Conservation (phyloP, 2,797 vertebrate genomes). For the Muscicapa comitata region DNA sequence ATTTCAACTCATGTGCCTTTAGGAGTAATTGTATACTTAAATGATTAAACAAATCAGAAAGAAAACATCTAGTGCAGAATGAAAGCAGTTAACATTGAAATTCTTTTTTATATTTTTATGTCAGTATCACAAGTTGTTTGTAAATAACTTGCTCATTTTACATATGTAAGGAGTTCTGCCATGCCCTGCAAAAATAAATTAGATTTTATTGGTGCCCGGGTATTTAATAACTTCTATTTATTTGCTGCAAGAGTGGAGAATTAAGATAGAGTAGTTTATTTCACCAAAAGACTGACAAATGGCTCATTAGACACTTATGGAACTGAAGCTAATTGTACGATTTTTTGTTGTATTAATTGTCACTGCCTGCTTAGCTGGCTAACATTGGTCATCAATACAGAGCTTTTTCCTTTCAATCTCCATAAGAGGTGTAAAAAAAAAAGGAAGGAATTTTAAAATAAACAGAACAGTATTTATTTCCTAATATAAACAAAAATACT, state of each 20-base stretch:
- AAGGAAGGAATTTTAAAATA: slow-evolving; percentile 1
- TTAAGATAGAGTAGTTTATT: slow-evolving; percentile 79
- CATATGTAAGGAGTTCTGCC: slow-evolving; percentile 72
- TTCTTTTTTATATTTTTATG: slow-evolving; percentile 69
- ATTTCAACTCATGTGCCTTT: slow-evolving; percentile 71
- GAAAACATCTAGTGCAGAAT: slow-evolving; percentile 61
- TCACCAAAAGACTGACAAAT: slow-evolving; percentile 79
- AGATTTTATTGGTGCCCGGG: slow-evolving; percentile 75
- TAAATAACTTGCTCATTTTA: slow-evolving; percentile 76
- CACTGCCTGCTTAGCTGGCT: slow-evolving; percentile 65
- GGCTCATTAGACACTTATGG: slow-evolving; percentile 78
- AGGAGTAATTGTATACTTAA: slow-evolving; percentile 76
- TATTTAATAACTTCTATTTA: slow-evolving; percentile 80
- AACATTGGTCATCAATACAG: slow-evolving; percentile 59
- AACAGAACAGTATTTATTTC: slow-evolving; percentile 52
- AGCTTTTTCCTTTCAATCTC: not conserved
- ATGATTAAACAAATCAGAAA: slow-evolving; percentile 77
- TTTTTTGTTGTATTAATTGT: slow-evolving; percentile 74
- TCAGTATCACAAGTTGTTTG: slow-evolving; percentile 74
- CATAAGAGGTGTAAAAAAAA: not conserved
- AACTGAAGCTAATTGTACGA: slow-evolving; percentile 74
- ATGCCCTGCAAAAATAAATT: slow-evolving; percentile 77
- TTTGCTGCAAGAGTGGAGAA: slow-evolving; percentile 78
- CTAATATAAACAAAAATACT: slow-evolving; percentile 65
- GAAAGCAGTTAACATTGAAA: slow-evolving; percentile 71